Base-by-base conservation (phyloP, 1,140 invertebrate species). In the Arctopsyche grandis region DNA sequence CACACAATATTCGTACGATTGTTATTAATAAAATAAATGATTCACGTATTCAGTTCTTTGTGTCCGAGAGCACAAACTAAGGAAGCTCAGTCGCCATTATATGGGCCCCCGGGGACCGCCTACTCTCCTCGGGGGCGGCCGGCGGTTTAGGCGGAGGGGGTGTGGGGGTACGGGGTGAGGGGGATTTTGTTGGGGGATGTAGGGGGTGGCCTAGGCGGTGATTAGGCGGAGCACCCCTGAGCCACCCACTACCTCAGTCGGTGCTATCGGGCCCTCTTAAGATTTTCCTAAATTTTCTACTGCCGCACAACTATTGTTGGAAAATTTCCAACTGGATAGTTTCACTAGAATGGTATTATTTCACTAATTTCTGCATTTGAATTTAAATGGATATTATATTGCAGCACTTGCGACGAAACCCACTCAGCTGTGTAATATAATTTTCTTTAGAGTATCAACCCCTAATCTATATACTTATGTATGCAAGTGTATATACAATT, bases 21-120 rank as follows among this genome's bases (percentile, higher is more conserved):
- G 56, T 76, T 66, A 76, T 76, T 76, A 76, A 76, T 76, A 76
- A 60, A 63, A 43, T 66, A 63, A 76, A 76, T 76, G 74, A 76
- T 63, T 76, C 74, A 76, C 58, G 74, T 66, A 76, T 76, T 76
- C 74, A 38, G 74, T 76, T 76, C 74, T 76, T 76, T 76, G 74
- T 76, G 74, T 76, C 74, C 74, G 52, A 76, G 74, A 76, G 74
- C 48, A 58, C 74, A 60, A 63, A 76, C 52, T 76, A 76, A 76
- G 74, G 74, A 76, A 76, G 58, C 74, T 76, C 74, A 76, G 74
- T 76, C 74, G 74, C 74, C 74, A 76, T 76, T 76, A 76, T 76
- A 76, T 76, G 56, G 74, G 44, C 16, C 74, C 56, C 74, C 19
- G 16, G 74, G 74, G 74, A 76, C n/a, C 56, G 58, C 56, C 52